Evolutionary conservation across 2,797 vertebrate species (phyloP).

Genomic region (Potorous gilbertii): DNA sequence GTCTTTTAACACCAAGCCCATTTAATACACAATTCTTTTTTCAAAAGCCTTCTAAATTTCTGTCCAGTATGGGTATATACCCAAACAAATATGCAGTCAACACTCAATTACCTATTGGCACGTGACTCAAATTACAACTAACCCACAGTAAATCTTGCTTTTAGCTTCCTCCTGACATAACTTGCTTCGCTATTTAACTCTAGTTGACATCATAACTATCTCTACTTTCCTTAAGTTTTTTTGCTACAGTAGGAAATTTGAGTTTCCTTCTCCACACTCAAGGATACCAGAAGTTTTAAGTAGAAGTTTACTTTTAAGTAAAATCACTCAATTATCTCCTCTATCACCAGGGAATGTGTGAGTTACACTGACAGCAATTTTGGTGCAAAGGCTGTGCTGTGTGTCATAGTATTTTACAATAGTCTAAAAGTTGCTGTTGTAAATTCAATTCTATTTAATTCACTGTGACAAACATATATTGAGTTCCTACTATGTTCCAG

Average conservation of each 20-base stretch:
- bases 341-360: background rate
- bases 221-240: background rate
- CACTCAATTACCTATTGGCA: background rate
- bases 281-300: background rate
- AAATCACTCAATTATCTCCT: background rate
- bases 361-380: background rate
- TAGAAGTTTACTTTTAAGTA: background rate
- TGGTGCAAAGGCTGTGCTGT: background rate
- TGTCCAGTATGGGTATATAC: too few relatives aligned
- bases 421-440: background rate
- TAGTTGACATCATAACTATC: background rate
- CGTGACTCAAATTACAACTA: background rate
- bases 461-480: background rate
- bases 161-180: background rate
- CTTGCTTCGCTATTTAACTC: background rate
- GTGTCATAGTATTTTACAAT: background rate
- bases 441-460: background rate
- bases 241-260: background rate
- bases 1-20: background rate
- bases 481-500: background rate
- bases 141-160: background rate
- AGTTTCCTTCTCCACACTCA: background rate
- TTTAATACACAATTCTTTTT: background rate
- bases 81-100: background rate
- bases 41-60: background rate